phyloP scores from a whole-genome alignment of 2,888 invertebrate genomes.

The Oscheius sp. region DNA sequence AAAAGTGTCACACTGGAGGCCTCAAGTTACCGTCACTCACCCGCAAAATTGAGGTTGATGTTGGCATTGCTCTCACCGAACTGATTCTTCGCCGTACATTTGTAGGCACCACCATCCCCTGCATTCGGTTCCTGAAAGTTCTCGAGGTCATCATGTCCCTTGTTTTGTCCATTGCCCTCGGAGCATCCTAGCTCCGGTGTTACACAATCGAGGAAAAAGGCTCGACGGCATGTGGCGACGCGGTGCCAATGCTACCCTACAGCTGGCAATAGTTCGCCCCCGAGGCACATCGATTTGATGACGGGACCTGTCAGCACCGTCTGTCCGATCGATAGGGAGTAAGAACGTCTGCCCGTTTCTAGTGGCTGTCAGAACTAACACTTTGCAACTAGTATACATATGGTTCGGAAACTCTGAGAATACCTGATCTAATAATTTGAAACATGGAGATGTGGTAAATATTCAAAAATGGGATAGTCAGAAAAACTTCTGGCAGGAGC shows the following conservation, averaged over 20 bases:
- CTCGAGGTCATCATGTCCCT: neutral
- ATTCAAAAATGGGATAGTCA: neutral
- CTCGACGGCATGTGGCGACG: slow-evolving; percentile 35
- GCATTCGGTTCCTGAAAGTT: slow-evolving; percentile 84
- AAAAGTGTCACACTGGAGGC: slow-evolving; percentile 12
- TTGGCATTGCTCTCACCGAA: slow-evolving; percentile 99
- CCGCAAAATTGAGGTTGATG: slow-evolving; percentile 99
- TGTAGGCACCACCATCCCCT: slow-evolving; percentile 97
- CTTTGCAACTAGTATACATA: no score
- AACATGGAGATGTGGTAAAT: neutral
- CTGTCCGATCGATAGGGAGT: no score
- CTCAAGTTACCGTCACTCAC: slow-evolving; percentile 73
- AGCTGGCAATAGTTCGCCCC: slow-evolving; percentile 32
- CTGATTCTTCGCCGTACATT: slow-evolving; percentile 98
- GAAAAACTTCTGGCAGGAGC: neutral
- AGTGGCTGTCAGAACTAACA: no score
- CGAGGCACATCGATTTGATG: slow-evolving; percentile 24
- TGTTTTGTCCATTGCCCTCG: neutral
- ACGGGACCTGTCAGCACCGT: slow-evolving; percentile 8
- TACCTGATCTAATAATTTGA: neutral
- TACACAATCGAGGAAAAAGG: slow-evolving; percentile 31
- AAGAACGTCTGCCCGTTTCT: no score
- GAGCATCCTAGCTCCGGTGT: slow-evolving; percentile 4
- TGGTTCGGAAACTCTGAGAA: neutral
- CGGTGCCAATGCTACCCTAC: slow-evolving; percentile 30